Evolutionary conservation across 2,113 vertebrate species (phyloP).

Genomic region (Neodontobutis hainanensis): DNA sequence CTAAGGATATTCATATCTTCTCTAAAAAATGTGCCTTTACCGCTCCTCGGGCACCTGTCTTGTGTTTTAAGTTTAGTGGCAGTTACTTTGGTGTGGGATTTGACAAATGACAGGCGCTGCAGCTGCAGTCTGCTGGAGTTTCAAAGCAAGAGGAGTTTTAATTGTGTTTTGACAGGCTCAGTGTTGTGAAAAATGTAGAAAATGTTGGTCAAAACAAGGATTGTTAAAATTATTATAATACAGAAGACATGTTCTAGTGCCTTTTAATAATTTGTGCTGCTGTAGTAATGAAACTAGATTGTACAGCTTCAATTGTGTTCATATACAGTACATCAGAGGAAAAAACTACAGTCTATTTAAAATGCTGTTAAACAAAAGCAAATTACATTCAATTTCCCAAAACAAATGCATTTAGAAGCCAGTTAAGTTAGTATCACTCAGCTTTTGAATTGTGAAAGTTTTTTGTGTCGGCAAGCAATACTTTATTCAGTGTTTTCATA

Average conservation of each 20-base stretch:
- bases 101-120: constrained; percentile 14
- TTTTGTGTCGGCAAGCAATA: too few relatives aligned
- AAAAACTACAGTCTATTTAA: too few relatives aligned
- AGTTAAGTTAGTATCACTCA: too few relatives aligned
- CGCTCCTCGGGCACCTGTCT: constrained; percentile 7
- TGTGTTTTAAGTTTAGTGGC: background rate
- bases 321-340: too few relatives aligned
- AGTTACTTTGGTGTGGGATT: constrained; percentile 12
- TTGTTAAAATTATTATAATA: background rate
- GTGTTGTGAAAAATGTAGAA: constrained; percentile 11
- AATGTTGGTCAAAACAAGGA: background rate
- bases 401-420: too few relatives aligned
- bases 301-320: too few relatives aligned
- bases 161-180: constrained; percentile 24
- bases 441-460: too few relatives aligned
- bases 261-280: background rate
- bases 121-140: background rate
- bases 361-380: too few relatives aligned
- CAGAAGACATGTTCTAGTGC: background rate
- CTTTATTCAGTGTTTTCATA: too few relatives aligned
- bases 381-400: too few relatives aligned
- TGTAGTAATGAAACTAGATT: background rate
- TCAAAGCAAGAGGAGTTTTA: constrained; percentile 1
- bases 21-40: constrained; percentile 14
- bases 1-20: constrained; percentile 8